Percentiles rank a stretch among this genome's conserved stretches.
Conservation (phyloP, 1,140 invertebrate species). For the Apis laboriosa region DNA sequence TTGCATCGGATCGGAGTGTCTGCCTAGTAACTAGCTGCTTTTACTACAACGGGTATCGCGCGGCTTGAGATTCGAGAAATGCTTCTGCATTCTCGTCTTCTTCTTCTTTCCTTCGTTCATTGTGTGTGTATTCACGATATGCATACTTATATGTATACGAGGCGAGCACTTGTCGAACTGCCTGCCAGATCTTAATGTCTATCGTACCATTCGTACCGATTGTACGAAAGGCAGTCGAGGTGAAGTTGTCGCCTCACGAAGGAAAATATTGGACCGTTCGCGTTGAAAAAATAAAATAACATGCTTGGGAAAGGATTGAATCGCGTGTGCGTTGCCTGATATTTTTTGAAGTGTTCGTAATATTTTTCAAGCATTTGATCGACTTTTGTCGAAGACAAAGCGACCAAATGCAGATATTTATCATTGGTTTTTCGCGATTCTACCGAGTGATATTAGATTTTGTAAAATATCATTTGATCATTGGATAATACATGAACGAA, state of each 20-base stretch:
- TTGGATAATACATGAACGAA: not conserved
- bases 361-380: conserved; percentile 1
- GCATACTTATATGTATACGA: not conserved
- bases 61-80: conserved; percentile 21
- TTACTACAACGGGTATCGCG: conserved; percentile 21
- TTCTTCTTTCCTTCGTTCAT: not conserved
- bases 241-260: conserved; percentile 7
- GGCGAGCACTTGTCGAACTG: conserved; percentile 34
- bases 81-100: conserved; percentile 48
- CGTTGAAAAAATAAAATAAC: not conserved
- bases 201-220: not conserved
- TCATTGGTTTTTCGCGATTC: not conserved
- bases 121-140: conserved; percentile 6
- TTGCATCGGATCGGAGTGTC: conserved; percentile 61
- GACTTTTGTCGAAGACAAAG: not conserved
- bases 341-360: conserved; percentile 3
- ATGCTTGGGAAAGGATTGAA: not conserved
- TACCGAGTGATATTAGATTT: not conserved
- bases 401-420: not conserved
- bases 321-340: not conserved
- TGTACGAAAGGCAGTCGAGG: conserved; percentile 11
- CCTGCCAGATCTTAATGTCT: conserved; percentile 35
- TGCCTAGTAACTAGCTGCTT: conserved; percentile 62
- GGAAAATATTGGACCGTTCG: conserved; percentile 27
- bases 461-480: not conserved